Evolutionary conservation across 2,113 vertebrate genomes (phyloP).

Genomic region (Clarias magur): DNA sequence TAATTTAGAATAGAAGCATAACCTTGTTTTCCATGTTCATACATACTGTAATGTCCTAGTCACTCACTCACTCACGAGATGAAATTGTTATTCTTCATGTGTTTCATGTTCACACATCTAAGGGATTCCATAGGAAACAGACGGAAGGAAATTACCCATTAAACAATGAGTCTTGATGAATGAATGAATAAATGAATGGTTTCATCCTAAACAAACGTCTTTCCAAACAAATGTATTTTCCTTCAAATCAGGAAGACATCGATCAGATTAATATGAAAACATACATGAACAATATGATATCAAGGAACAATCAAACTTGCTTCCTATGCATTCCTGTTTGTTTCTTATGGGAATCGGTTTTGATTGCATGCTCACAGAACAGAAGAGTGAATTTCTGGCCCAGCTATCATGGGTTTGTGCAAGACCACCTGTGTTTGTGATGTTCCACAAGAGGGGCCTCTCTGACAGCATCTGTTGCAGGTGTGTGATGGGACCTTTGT

Average conservation of each 20-base stretch:
- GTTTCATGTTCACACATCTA: constrained; percentile 62
- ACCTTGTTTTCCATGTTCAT: not conserved
- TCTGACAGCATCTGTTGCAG: constrained; percentile 64
- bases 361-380: constrained; percentile 59
- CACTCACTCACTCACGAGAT: not conserved
- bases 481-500: constrained; percentile 71
- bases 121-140: constrained; percentile 60
- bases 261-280: constrained; percentile 64
- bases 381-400: constrained; percentile 65
- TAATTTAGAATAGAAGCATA: not conserved
- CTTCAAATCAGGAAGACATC: constrained; percentile 66
- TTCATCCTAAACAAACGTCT: constrained; percentile 51
- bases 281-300: constrained; percentile 57
- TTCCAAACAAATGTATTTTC: constrained; percentile 54
- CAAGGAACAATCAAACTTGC: constrained; percentile 65
- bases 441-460: constrained; percentile 14
- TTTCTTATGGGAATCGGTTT: constrained; percentile 73
- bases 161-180: constrained; percentile 62
- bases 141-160: constrained; percentile 50
- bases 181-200: constrained; percentile 54
- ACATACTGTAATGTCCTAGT: not conserved
- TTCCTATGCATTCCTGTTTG: constrained; percentile 75
- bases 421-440: constrained; percentile 55
- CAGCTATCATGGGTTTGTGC: constrained; percentile 21
- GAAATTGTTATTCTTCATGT: constrained; percentile 21